These are phyloP conservation scores for Steinernema khuongi DNA, from an alignment of 1,140 invertebrate genomes.

Conservation along the genomic window DNA sequence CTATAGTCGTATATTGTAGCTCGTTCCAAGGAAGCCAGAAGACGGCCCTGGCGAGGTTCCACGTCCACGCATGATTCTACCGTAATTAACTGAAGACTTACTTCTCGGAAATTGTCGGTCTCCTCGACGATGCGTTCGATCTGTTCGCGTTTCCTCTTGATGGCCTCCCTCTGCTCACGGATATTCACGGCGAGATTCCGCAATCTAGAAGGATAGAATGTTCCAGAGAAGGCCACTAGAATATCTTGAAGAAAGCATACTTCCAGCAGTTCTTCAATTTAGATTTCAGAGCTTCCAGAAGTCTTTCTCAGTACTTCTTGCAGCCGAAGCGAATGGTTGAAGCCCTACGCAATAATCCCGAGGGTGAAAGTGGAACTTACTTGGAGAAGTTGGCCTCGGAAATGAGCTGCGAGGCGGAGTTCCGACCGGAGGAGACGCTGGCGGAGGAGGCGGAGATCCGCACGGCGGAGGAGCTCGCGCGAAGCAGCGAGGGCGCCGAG, in stretches of 20 bases:
- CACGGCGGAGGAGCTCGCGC: background rate
- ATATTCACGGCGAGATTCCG: background rate
- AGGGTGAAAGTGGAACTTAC: too few relatives aligned
- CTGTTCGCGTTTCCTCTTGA: background rate
- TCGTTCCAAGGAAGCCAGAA: too few relatives aligned
- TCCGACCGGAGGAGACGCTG: background rate
- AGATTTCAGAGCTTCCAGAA: too few relatives aligned
- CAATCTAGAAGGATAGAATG: background rate
- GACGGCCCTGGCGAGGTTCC: too few relatives aligned
- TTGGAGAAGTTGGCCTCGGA: background rate
- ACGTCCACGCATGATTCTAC: too few relatives aligned
- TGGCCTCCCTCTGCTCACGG: background rate
- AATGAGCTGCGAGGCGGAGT: background rate
- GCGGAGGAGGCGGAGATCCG: background rate
- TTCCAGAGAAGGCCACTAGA: background rate
- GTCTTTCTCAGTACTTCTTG: too few relatives aligned
- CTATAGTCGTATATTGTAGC: background rate
- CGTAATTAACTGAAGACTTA: too few relatives aligned
- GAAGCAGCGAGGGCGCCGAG: conserved; percentile 7
- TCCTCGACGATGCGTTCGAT: background rate
- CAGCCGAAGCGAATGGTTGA: too few relatives aligned
- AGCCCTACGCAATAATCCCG: too few relatives aligned
- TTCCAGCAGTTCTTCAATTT: too few relatives aligned
- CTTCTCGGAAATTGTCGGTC: background rate
- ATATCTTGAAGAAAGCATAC: too few relatives aligned